A percentile compares a stretch with the other conserved stretches of the same genome.
These are phyloP conservation scores for Nylanderia fulva DNA, from an alignment of 1,140 invertebrate species.

Conservation along the genomic window DNA sequence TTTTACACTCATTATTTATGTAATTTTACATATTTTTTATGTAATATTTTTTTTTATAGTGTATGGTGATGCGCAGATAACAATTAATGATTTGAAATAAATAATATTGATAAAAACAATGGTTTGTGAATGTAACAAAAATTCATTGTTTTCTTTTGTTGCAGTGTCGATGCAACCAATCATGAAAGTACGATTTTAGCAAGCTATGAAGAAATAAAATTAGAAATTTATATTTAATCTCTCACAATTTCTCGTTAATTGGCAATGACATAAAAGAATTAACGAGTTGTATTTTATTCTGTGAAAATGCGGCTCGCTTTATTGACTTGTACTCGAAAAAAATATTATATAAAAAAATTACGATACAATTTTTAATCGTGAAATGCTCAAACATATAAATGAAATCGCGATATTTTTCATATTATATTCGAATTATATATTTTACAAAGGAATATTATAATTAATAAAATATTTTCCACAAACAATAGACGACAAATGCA, in stretches of 20 bases:
- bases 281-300: neutral
- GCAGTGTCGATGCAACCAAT: neutral
- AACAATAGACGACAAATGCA: too few species aligned
- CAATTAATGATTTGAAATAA: constrained; percentile 33
- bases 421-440: too few species aligned
- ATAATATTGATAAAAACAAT: constrained; percentile 11
- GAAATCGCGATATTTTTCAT: too few species aligned
- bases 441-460: too few species aligned
- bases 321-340: neutral
- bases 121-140: neutral
- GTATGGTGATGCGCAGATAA: too few species aligned
- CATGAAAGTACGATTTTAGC: neutral
- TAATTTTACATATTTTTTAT: too few species aligned
- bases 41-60: too few species aligned
- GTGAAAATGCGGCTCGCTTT: constrained; percentile 21
- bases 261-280: neutral
- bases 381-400: too few species aligned
- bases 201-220: neutral
- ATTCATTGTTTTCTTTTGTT: neutral
- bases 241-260: neutral
- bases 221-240: neutral
- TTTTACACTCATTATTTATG: too few species aligned
- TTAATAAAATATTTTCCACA: too few species aligned
- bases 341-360: too few species aligned
- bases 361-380: too few species aligned